phyloP scores from a whole-genome alignment of 2,797 vertebrate genomes.

The Odontamblyopus rebecca region DNA sequence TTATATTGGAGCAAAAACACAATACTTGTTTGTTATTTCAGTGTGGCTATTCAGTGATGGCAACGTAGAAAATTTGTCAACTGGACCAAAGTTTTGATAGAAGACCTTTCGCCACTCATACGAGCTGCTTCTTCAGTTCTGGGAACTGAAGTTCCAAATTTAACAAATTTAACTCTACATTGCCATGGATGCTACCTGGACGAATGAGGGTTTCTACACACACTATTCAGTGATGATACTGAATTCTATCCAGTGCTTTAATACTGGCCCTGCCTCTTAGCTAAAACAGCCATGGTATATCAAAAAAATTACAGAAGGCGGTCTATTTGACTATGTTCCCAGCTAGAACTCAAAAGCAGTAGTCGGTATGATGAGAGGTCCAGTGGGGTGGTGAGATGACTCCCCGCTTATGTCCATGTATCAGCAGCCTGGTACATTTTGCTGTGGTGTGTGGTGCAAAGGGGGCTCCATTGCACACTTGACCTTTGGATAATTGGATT shows the following conservation, averaged over 20 bases:
- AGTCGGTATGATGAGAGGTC: constrained; percentile 32
- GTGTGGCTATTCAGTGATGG: neutral
- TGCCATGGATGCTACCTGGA: too few relatives aligned
- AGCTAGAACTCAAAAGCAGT: constrained; percentile 20
- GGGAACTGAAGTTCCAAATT: too few relatives aligned
- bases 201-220: too few relatives aligned
- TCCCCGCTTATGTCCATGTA: constrained; percentile 49
- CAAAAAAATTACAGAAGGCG: neutral
- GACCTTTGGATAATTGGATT: constrained; percentile 80
- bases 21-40: neutral
- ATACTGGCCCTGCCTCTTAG: neutral
- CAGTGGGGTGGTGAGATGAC: constrained; percentile 51
- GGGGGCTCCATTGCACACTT: constrained; percentile 67
- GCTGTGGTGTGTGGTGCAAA: constrained; percentile 62
- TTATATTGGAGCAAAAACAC: neutral
- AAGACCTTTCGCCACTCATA: too few relatives aligned
- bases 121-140: too few relatives aligned
- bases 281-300: neutral
- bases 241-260: neutral
- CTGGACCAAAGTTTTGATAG: too few relatives aligned
- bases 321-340: constrained; percentile 21
- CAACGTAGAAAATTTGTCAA: too few relatives aligned
- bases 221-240: neutral
- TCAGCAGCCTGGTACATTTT: constrained; percentile 66
- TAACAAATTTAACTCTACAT: too few relatives aligned